Evolutionary conservation across 2,113 vertebrate genomes (phyloP), one percentile per base, ranked within the genome.

Genomic region (Xyliphius kryptos): DNA sequence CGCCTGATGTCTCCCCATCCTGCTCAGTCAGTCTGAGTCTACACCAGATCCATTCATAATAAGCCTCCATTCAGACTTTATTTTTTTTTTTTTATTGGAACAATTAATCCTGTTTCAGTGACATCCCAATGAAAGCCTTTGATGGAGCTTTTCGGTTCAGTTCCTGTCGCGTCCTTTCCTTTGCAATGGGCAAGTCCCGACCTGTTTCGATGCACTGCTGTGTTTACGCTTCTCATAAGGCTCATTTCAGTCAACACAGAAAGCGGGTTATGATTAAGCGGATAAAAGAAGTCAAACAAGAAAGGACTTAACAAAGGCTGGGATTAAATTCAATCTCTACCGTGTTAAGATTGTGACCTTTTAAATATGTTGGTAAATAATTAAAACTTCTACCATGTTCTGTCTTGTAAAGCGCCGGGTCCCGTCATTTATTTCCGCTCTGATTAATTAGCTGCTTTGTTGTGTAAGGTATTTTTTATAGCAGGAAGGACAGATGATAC

Each of bases 1-100:
- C 85, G 83, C 79, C 78, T 77, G 21, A 11, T 41, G 48, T 50
- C 19, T 50, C 46, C 47, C 47, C 36, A 22, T 32, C 54, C 14
- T 32, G 37, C 48, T 57, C 26, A 9, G 44, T 58, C 32, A n/a
- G n/a, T n/a, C n/a, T n/a, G n/a, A n/a, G n/a, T n/a, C n/a, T n/a
- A n/a, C n/a, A n/a, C n/a, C n/a, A n/a, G n/a, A n/a, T n/a, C n/a
- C n/a, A n/a, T n/a, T n/a, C 46, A 41, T 22, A 13, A 13, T 49
- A 50, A 32, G 12, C 16, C 44, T 48, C 44, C 22, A 61, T 49
- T 61, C 78, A 43, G n/a, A n/a, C n/a, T n/a, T n/a, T 58, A 32
- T 41, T 50, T 21, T 26, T 49, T 38, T 38, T 59, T 21, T 41
- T 44, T 13, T 19, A 11, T 15, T 3, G 6, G 9, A 22, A 46